A percentile compares a stretch with the other conserved stretches of the same genome.
These are phyloP conservation scores for Chelonus insularis DNA, from an alignment of 1,140 invertebrate species.

Conservation along the genomic window DNA sequence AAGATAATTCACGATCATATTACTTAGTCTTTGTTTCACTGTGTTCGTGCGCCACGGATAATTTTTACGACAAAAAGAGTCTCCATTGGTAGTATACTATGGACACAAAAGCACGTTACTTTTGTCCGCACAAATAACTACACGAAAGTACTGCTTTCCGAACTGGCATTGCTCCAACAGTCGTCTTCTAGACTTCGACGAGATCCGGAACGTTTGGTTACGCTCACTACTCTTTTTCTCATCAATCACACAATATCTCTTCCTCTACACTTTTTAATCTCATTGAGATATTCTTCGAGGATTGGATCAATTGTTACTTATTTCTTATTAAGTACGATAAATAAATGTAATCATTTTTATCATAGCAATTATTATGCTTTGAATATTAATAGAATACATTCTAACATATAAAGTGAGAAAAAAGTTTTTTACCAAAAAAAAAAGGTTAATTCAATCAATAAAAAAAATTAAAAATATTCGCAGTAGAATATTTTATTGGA, in stretches of 20 bases:
- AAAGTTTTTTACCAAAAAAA: no score
- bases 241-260: not conserved
- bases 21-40: constrained; percentile 28
- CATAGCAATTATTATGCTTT: no score
- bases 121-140: constrained; percentile 29
- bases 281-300: no score
- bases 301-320: no score
- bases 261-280: no score
- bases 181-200: constrained; percentile 23
- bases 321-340: no score
- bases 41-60: constrained; percentile 32
- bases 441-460: no score
- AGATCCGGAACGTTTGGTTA: constrained; percentile 43
- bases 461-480: no score
- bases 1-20: constrained; percentile 30
- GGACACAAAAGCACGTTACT: constrained; percentile 15
- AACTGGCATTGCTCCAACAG: constrained; percentile 44
- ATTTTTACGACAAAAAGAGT: constrained; percentile 46
- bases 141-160: constrained; percentile 46
- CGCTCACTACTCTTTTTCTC: constrained; percentile 21
- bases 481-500: no score
- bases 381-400: no score
- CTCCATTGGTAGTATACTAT: constrained; percentile 30
- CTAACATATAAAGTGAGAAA: no score
- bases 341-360: no score